Evolutionary conservation across 2,113 vertebrate genomes (phyloP), one percentile per base, ranked within the genome.

Genomic region (Orthonyx spaldingii): DNA sequence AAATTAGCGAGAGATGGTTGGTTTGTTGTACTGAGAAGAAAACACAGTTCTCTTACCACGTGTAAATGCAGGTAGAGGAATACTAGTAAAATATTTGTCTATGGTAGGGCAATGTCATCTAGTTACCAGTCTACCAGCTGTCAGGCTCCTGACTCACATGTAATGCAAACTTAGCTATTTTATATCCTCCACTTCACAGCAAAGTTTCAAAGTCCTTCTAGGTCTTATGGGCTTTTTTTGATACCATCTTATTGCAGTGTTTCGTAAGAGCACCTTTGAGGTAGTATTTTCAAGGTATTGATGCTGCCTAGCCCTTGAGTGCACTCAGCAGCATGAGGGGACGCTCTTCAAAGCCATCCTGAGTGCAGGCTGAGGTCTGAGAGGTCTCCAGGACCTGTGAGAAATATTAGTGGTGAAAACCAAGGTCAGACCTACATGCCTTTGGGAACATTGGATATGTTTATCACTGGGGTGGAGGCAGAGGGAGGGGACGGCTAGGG

Each of bases 1-100:
- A 69, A 74, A 80, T 83, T 77, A 42, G 14, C 23, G 44, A 83
- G 71, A 46, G 33, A 8, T 59, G 15, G 39, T 84, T 59, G 30
- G 71, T 26, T 59, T 63, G 14, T 83, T 88, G 55, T 82, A 44
- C 30, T 75, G 44, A 57, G 66, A 41, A 65, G 49, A 87, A 87
- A 89, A 78, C 33, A 59, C 4, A 24, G 33, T 84, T 33, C 35
- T 83, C 59, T 37, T 90, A 77, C 71, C 42, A 83, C 27, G 0
- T 77, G n/a, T 90, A 92, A 92, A 89, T 92, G 60, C 56, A 78
- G 88, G 42, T 2, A n/a, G 60, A 96, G 77, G 37, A 74, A 79
- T 42, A 69, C 59, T 87, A 46, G 27, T 93, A 85, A 87, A 94
- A 96, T 96, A 92, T 95, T 96, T 93, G 87, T 95, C 92, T 89